Evolutionary conservation across 2,113 vertebrate species (phyloP).

Genomic region (Bujurquina vittata): DNA sequence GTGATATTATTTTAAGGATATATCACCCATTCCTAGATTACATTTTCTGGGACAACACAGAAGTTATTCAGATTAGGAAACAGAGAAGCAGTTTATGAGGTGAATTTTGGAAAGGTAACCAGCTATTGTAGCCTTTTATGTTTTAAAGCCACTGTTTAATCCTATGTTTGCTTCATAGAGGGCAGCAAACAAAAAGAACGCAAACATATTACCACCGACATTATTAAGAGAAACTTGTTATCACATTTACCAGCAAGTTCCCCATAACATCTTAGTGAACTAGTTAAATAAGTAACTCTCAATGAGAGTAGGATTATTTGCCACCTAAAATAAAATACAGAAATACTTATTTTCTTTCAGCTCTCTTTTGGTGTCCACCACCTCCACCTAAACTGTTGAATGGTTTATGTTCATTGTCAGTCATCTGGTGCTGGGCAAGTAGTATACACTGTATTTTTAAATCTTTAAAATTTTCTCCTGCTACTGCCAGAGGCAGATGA

Average conservation of each 20-base stretch:
- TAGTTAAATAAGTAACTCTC: neutral
- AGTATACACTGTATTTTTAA: neutral
- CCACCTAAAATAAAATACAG: neutral
- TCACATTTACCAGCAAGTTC: neutral
- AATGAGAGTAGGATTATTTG: neutral
- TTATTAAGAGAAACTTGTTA: no score
- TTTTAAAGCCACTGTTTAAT: neutral
- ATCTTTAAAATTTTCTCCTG: neutral
- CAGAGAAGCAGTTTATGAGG: neutral
- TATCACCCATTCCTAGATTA: accelerated
- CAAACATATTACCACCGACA: neutral
- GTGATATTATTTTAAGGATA: neutral
- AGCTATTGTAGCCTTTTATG: neutral
- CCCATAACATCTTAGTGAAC: neutral
- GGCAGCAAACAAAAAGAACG: neutral
- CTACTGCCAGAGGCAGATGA: neutral
- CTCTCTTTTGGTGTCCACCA: neutral
- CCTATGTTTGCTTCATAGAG: neutral
- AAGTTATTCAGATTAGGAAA: neutral
- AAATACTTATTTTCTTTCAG: neutral
- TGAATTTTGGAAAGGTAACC: no score
- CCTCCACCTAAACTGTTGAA: neutral
- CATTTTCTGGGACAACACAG: neutral
- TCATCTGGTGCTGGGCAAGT: neutral
- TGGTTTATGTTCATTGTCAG: neutral